Conservation (phyloP, 92 coral and sea anemone species). For the Parazoanthus darwini region DNA sequence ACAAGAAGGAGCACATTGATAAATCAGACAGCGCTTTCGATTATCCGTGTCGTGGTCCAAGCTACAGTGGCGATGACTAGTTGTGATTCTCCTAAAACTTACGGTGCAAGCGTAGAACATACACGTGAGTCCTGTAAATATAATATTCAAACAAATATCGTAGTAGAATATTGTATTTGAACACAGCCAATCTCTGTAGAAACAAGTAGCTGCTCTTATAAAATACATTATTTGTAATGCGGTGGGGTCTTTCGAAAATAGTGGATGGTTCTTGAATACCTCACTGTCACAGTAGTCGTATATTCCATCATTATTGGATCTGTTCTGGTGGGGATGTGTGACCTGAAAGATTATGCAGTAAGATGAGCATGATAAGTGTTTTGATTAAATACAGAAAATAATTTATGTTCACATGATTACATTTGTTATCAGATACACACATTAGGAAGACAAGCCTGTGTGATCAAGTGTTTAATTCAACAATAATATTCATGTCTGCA, state of each 20-base stretch:
- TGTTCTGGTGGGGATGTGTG: conserved; percentile 46
- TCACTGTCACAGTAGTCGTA: conserved; percentile 59
- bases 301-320: conserved; percentile 29
- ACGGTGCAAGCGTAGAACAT: not conserved
- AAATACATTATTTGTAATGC: conserved; percentile 34
- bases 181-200: not conserved
- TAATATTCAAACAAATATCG: not conserved
- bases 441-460: too few relatives aligned
- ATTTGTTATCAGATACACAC: too few relatives aligned
- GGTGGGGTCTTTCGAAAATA: conserved; percentile 47
- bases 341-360: conserved; percentile 11
- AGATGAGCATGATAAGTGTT: too few relatives aligned
- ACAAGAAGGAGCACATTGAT: not conserved
- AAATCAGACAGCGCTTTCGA: not conserved
- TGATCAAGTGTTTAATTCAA: too few relatives aligned
- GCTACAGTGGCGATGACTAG: not conserved
- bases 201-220: not conserved
- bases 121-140: not conserved
- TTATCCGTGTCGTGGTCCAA: not conserved
- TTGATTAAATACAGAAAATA: too few relatives aligned
- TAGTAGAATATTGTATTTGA: not conserved
- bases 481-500: too few relatives aligned
- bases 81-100: too few relatives aligned
- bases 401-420: too few relatives aligned
- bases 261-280: conserved; percentile 42